Conservation (phyloP, 2,888 invertebrate genomes). For the Mimas tiliae region DNA sequence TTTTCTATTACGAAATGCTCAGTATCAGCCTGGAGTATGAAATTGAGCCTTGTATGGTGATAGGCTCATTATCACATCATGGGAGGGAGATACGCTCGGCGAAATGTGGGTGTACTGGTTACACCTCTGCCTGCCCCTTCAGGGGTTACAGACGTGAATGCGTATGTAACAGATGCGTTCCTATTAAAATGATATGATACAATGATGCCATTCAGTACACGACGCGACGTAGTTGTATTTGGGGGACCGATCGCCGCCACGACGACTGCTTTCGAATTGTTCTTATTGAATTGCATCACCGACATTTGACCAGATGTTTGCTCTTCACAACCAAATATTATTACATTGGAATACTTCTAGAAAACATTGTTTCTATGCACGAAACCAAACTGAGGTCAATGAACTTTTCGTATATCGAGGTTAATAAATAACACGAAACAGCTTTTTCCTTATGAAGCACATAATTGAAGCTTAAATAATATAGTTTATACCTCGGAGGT, state of each 20-base stretch:
- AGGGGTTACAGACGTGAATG: too few species aligned
- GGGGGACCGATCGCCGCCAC: neutral
- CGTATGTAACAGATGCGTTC: neutral
- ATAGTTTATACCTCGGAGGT: neutral
- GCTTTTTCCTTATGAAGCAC: neutral
- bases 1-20: too few species aligned
- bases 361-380: neutral
- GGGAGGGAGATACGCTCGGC: too few species aligned
- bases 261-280: constrained; percentile 31
- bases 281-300: constrained; percentile 22
- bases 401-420: neutral
- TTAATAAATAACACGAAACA: neutral
- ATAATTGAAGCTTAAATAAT: neutral
- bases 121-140: too few species aligned
- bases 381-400: neutral
- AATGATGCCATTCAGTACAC: neutral
- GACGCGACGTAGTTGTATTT: neutral
- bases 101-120: too few species aligned
- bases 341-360: neutral
- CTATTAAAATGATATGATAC: neutral
- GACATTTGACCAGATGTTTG: neutral
- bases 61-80: too few species aligned
- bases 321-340: neutral
- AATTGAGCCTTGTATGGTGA: too few species aligned
- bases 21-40: too few species aligned